Evolutionary conservation across 2,113 vertebrate species (phyloP), one percentile per base, ranked within the genome.

Genomic region (Oryzias woworae): DNA sequence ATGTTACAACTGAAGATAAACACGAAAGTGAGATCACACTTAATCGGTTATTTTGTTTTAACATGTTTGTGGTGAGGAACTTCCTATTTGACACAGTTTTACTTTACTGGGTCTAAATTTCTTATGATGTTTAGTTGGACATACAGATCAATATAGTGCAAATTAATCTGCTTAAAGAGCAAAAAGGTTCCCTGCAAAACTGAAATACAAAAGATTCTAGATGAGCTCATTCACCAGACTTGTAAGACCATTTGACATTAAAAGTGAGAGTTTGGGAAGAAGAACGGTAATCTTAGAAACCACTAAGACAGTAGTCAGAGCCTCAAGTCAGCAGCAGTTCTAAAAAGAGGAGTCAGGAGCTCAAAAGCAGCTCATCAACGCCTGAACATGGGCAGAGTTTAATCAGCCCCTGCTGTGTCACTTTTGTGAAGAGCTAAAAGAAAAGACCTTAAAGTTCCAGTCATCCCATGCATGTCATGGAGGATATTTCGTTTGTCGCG

Each of bases 321-420:
- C 23, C 23, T 52, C 15, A 44, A 45, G 42, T 45, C 45, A 45
- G 42, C 55, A 26, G 50, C 23, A 45, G 55, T n/a, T 14, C 53
- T 5, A 14, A 55, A 13, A n/a, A 20, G 10, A 14, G 14, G 36
- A 23, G 16, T 42, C 22, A 24, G 15, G 18, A n/a, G 14, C 36
- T 43, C n/a, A 56, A 43, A 43, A 43, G 36, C 18, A 43, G 54
- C 54, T 43, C 54, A 42, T 56, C 54, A 56, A 36, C 31, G 22
- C 36, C 41, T 44, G 17, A 28, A 54, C 53, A n/a, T 17, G n/a
- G n/a, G 45, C 16, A 2, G 16, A 16, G 16, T n/a, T 47, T 47
- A 47, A 47, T 47, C 16, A 47, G 24, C 22, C 49, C 49, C 49
- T 24, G 49, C 49, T 51, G 49, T 16, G 49, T 2, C 13, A 20